phyloP scores from a whole-genome alignment of 1,140 invertebrate genomes.

The Spodoptera frugiperda region DNA sequence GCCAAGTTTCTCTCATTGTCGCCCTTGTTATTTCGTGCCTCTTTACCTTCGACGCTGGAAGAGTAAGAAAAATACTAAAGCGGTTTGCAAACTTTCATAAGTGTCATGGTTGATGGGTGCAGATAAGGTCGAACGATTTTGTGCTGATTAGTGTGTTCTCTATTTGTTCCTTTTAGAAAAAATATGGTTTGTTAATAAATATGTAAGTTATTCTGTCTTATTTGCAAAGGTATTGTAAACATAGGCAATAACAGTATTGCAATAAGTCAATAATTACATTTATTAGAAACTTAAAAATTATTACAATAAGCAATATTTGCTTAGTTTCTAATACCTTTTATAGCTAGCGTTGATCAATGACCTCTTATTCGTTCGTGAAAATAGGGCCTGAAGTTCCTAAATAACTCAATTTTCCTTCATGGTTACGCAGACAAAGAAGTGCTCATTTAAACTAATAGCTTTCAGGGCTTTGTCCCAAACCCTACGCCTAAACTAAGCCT shows the following conservation, averaged over 20 bases:
- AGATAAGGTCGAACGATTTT: background rate
- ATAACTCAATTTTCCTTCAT: constrained; percentile 9
- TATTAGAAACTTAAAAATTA: too few species aligned
- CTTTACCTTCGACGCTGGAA: constrained; percentile 18
- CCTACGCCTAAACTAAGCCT: constrained; percentile 6
- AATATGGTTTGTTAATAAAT: too few species aligned
- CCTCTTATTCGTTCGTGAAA: background rate
- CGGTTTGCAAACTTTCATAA: background rate
- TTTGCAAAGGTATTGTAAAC: too few species aligned
- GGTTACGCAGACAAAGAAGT: constrained; percentile 5
- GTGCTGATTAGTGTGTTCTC: background rate
- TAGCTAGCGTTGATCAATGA: background rate
- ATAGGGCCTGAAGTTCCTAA: background rate
- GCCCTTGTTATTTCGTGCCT: constrained; percentile 26
- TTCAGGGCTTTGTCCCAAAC: background rate
- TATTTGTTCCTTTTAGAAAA: background rate
- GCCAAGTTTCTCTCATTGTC: constrained; percentile 24
- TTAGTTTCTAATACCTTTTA: too few species aligned
- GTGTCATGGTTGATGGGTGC: background rate
- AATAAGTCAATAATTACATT: too few species aligned
- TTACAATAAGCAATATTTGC: too few species aligned
- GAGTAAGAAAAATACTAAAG: constrained; percentile 16
- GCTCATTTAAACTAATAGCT: background rate
- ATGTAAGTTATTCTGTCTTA: too few species aligned
- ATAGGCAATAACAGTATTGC: too few species aligned